Percentiles rank a stretch among this genome's conserved stretches.
Evolutionary conservation across 2,797 vertebrate genomes (phyloP).

Genomic region (Falco biarmicus): DNA sequence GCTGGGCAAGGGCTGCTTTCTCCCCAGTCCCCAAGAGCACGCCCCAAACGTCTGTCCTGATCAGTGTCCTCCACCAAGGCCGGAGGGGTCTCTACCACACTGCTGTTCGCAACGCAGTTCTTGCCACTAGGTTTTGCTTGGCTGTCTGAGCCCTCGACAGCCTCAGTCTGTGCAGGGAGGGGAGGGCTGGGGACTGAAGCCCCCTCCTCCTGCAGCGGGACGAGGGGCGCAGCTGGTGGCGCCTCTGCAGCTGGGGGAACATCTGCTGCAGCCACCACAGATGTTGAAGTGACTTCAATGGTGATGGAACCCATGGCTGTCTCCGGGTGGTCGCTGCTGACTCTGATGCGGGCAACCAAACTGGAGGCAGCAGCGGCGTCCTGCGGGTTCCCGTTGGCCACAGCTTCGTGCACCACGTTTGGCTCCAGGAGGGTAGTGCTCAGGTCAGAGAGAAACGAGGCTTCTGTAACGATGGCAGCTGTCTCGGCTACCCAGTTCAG

Average conservation of each 20-base stretch:
- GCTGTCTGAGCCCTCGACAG: background rate
- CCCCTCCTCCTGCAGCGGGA: background rate
- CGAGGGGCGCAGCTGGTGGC: background rate
- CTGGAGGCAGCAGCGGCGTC: background rate
- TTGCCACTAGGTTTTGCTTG: background rate
- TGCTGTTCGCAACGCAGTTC: background rate
- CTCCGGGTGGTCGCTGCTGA: constrained; percentile 9
- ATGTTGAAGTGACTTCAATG: constrained; percentile 54
- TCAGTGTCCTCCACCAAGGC: background rate
- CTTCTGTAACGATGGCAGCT: constrained; percentile 86
- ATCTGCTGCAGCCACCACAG: background rate
- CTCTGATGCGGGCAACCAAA: constrained; percentile 67
- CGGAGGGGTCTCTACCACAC: background rate
- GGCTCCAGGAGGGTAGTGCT: constrained; percentile 71
- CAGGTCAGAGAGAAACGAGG: constrained; percentile 81
- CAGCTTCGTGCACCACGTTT: background rate
- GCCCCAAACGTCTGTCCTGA: background rate
- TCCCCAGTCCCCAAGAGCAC: background rate
- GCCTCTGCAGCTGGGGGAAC: rapidly evolving
- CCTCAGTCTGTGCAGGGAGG: constrained; percentile 43
- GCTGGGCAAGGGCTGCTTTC: background rate
- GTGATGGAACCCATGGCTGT: constrained; percentile 45
- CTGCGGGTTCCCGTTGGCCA: background rate
- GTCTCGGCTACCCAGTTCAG: constrained; percentile 92
- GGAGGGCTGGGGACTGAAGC: background rate